A percentile compares a stretch with the other conserved stretches of the same genome.
Conservation (phyloP, 2,888 invertebrate genomes). For the Ectobius pallidus region DNA sequence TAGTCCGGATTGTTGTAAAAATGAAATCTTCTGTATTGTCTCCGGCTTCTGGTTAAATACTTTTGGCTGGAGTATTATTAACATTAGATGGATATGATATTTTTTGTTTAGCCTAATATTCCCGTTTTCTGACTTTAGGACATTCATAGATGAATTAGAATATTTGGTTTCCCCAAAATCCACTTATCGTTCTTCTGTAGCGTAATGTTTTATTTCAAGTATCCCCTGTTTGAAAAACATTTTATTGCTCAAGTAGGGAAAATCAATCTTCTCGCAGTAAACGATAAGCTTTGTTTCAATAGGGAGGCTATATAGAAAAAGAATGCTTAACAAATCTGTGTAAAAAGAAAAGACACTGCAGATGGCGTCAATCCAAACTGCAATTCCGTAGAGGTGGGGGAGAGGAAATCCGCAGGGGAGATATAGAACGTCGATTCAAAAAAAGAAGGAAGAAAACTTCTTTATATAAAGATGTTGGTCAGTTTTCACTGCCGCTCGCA, state of each 20-base stretch:
- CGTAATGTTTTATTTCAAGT: too few species aligned
- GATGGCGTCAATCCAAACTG: slow-evolving; percentile 2
- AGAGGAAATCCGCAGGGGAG: slow-evolving; percentile 8
- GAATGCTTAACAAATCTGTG: background rate
- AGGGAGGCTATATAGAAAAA: background rate
- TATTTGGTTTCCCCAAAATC: too few species aligned
- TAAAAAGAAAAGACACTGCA: background rate
- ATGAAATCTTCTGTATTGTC: too few species aligned
- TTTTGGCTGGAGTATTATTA: too few species aligned
- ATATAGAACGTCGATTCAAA: slow-evolving; percentile 12
- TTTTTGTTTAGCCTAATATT: too few species aligned
- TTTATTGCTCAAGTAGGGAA: background rate
- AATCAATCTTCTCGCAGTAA: background rate
- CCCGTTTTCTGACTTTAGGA: too few species aligned
- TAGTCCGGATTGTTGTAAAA: too few species aligned
- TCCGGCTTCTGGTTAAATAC: too few species aligned
- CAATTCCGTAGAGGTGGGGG: background rate
- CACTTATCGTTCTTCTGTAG: too few species aligned
- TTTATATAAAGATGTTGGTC: slow-evolving; percentile 14
- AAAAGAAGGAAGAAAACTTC: too few species aligned
- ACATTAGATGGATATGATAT: too few species aligned
- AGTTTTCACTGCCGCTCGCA: background rate
- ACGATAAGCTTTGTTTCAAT: background rate
- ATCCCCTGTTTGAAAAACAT: background rate
- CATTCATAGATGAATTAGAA: too few species aligned